Evolutionary conservation across 2,113 vertebrate species (phyloP).

Genomic region (Archilochus colubris): DNA sequence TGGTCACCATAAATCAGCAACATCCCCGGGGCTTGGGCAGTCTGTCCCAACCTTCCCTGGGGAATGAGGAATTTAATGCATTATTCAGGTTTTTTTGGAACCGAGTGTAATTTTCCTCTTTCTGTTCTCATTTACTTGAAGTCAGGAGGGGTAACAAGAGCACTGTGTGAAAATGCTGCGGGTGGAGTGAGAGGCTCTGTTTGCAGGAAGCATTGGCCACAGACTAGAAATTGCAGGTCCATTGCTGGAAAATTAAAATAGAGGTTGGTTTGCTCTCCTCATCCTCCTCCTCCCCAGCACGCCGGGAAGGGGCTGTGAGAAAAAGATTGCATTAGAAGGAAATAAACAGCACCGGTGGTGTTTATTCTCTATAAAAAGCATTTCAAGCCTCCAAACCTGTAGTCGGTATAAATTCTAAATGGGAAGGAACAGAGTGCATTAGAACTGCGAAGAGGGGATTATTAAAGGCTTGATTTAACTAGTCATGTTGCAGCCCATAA

Average conservation of each 20-base stretch:
- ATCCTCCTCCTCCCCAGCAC: background rate
- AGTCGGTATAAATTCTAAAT: conserved; percentile 2
- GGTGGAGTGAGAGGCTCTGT: background rate
- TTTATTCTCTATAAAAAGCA: background rate
- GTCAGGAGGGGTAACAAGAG: background rate
- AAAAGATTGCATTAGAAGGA: background rate
- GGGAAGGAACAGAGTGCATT: background rate
- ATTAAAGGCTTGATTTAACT: background rate
- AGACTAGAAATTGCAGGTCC: background rate
- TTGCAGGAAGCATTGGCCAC: background rate
- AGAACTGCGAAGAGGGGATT: background rate
- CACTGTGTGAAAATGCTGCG: background rate
- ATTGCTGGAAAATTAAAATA: background rate
- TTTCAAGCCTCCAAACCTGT: background rate
- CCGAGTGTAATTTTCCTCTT: background rate
- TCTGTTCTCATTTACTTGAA: background rate
- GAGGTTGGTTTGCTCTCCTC: background rate
- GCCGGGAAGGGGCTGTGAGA: background rate
- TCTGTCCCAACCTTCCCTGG: background rate
- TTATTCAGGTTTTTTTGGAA: background rate
- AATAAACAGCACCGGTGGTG: background rate
- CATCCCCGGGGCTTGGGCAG: background rate
- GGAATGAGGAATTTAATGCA: background rate
- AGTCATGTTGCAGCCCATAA: conserved; percentile 27
- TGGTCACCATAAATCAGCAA: background rate